Conservation (phyloP, 2,888 invertebrate species). For the Cinara cedri region DNA sequence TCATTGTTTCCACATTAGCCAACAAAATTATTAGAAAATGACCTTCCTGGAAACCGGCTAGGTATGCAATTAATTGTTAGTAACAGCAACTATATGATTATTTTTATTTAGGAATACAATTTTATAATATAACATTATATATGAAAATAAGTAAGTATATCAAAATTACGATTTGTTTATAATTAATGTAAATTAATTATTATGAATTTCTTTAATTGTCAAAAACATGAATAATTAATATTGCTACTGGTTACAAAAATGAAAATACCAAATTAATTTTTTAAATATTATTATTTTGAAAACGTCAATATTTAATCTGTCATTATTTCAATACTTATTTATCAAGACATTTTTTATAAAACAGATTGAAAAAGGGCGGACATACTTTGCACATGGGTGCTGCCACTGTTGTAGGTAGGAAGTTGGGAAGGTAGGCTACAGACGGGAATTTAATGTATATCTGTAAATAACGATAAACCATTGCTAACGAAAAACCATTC, state of each 20-base stretch:
- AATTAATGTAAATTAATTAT: slow-evolving; percentile 20
- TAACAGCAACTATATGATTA: background rate
- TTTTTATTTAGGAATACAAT: slow-evolving; percentile 10
- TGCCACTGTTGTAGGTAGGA: no score
- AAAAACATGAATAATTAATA: background rate
- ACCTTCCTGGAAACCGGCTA: slow-evolving; percentile 41
- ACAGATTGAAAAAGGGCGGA: no score
- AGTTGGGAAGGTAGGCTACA: no score
- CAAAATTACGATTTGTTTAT: background rate
- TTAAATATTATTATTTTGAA: background rate
- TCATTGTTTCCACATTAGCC: background rate
- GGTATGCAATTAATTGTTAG: slow-evolving; percentile 4
- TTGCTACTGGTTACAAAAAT: background rate
- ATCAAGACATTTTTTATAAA: no score
- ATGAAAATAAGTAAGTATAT: background rate
- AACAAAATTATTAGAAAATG: slow-evolving; percentile 21
- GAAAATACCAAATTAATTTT: background rate
- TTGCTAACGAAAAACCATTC: no score
- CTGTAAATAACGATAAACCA: no score
- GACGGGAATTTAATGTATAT: no score
- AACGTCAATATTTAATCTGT: no score
- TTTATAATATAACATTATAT: slow-evolving; percentile 3
- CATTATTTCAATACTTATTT: no score
- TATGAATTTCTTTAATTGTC: background rate
- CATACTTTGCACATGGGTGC: no score